Evolutionary conservation across 2,113 vertebrate genomes (phyloP).

Genomic region (Toxotes chatareus): DNA sequence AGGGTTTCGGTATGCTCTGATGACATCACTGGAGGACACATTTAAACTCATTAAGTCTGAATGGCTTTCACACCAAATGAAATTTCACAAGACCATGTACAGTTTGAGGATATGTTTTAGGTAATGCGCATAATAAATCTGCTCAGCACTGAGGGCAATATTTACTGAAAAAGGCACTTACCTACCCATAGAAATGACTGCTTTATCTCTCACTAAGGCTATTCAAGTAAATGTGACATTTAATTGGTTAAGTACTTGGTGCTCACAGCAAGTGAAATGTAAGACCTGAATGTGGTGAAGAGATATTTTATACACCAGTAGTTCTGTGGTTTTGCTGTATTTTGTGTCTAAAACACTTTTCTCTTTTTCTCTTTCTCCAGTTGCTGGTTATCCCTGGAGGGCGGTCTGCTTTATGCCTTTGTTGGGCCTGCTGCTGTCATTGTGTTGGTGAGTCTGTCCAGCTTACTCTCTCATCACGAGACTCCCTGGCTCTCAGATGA

Average conservation of each 20-base stretch:
- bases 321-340: slow-evolving; percentile 8
- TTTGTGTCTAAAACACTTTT: slow-evolving; percentile 1
- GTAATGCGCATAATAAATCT: slow-evolving; percentile 49
- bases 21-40: slow-evolving; percentile 72
- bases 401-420: slow-evolving; percentile 94
- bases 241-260: slow-evolving; percentile 47
- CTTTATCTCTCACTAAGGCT: slow-evolving; percentile 35
- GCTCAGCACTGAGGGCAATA: slow-evolving; percentile 38
- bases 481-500: background rate
- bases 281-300: slow-evolving; percentile 9
- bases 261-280: slow-evolving; percentile 16
- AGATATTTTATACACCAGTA: slow-evolving; percentile 7
- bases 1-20: slow-evolving; percentile 38
- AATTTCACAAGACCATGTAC: slow-evolving; percentile 42
- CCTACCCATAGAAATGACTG: slow-evolving; percentile 14
- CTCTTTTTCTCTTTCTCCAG: slow-evolving; percentile 69
- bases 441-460: slow-evolving; percentile 88
- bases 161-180: slow-evolving; percentile 47
- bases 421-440: slow-evolving; percentile 96
- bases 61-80: slow-evolving; percentile 40
- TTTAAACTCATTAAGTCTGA: slow-evolving; percentile 63
- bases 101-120: slow-evolving; percentile 56
- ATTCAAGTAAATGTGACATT: slow-evolving; percentile 36
- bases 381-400: slow-evolving; percentile 96
- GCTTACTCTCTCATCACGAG: background rate